phyloP scores from a whole-genome alignment of 2,888 invertebrate species.

The Zygogramma bicolorata region DNA sequence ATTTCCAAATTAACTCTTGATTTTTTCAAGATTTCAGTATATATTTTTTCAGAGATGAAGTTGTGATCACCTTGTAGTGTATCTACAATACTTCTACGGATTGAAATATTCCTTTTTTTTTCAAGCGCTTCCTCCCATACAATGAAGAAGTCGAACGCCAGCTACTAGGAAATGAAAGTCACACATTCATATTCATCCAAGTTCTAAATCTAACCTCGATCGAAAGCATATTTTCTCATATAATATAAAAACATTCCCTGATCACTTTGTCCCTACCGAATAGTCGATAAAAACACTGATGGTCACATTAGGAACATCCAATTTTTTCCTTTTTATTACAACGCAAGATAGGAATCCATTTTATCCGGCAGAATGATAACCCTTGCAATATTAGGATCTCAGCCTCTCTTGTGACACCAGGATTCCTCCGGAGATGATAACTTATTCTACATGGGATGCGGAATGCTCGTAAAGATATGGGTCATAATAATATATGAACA shows the following conservation, averaged over 20 bases:
- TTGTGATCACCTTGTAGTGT: too few relatives aligned
- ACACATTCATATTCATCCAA: too few relatives aligned
- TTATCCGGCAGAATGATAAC: background rate
- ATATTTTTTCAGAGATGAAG: too few relatives aligned
- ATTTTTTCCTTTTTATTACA: background rate
- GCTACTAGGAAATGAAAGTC: too few relatives aligned
- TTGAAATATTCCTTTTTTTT: too few relatives aligned
- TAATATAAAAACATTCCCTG: background rate
- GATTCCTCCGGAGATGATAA: background rate
- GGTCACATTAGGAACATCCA: background rate
- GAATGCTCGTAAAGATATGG: background rate
- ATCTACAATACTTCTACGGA: too few relatives aligned
- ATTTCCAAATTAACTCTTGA: too few relatives aligned
- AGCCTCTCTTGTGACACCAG: background rate
- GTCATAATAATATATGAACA: conserved; percentile 1
- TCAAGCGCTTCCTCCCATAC: too few relatives aligned
- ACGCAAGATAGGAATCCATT: background rate
- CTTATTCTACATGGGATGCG: background rate
- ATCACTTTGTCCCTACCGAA: background rate
- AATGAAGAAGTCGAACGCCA: too few relatives aligned
- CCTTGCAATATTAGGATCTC: conserved; percentile 5
- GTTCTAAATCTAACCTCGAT: too few relatives aligned
- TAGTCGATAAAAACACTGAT: background rate
- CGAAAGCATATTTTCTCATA: background rate
- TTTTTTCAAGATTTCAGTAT: too few relatives aligned